Evolutionary conservation across 2,888 invertebrate genomes (phyloP).

Genomic region (Alsophila aescularia): DNA sequence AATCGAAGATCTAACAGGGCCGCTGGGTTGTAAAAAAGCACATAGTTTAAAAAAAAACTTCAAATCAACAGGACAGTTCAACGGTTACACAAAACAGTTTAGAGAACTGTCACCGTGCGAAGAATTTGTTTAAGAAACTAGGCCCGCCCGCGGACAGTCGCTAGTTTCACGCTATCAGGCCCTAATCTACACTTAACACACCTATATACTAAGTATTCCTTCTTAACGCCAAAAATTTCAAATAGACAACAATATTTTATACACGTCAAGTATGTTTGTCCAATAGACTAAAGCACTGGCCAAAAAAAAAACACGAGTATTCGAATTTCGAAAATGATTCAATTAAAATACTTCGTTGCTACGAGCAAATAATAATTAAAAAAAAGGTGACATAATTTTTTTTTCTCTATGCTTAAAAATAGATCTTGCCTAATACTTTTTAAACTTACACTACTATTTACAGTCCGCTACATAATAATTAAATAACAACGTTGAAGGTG

Average conservation of each 20-base stretch:
- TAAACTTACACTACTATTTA: conserved; percentile 69
- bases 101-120: conserved; percentile 43
- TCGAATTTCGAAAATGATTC: conserved; percentile 36
- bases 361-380: conserved; percentile 73
- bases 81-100: conserved; percentile 29
- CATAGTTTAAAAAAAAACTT: conserved; percentile 15
- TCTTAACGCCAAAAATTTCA: conserved; percentile 61
- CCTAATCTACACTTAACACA: conserved; percentile 57
- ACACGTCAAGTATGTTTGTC: conserved; percentile 60
- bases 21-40: too few relatives aligned
- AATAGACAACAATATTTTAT: conserved; percentile 63
- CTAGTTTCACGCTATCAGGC: conserved; percentile 49
- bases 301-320: conserved; percentile 49
- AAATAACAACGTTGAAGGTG: conserved; percentile 44
- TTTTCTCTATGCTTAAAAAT: conserved; percentile 67
- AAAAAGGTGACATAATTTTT: conserved; percentile 57
- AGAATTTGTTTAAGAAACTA: conserved; percentile 45
- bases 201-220: conserved; percentile 46
- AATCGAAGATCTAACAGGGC: too few relatives aligned
- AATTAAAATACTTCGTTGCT: conserved; percentile 77
- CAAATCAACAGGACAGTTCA: conserved; percentile 30
- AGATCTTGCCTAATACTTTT: conserved; percentile 73
- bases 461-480: conserved; percentile 64
- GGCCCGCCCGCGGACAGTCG: conserved; percentile 24
- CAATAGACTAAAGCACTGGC: conserved; percentile 66